Conservation (phyloP, 2,797 vertebrate species). For the Enteromius afrohamiltoni region DNA sequence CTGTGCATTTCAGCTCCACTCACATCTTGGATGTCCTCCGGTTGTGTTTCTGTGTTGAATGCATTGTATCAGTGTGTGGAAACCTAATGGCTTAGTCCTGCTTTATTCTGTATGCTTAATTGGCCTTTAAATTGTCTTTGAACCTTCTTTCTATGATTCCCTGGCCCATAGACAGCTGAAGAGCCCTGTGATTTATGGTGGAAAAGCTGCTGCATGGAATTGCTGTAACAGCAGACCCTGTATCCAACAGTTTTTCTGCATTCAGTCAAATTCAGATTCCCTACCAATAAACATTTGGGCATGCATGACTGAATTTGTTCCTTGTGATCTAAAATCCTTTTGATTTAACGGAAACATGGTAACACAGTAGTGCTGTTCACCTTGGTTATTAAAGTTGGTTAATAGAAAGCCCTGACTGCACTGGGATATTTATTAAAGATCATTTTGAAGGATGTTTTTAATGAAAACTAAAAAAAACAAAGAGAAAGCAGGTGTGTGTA, state of each 20-base stretch:
- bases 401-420: not conserved
- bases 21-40: not conserved
- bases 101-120: not conserved
- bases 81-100: constrained; percentile 34
- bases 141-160: constrained; percentile 20
- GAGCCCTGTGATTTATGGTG: not conserved
- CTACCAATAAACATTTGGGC: not conserved
- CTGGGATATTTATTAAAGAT: not conserved
- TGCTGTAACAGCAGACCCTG: constrained; percentile 39
- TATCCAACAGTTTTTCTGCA: constrained; percentile 41
- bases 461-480: not conserved
- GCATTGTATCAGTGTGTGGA: constrained; percentile 19
- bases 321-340: not conserved
- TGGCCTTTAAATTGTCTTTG: constrained; percentile 6
- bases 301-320: not conserved
- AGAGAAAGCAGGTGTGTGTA: not conserved
- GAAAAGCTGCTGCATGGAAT: constrained; percentile 28
- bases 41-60: not conserved
- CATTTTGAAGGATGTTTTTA: not conserved
- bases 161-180: constrained; percentile 18
- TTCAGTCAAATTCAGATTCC: not conserved
- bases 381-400: not conserved
- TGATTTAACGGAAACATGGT: not conserved
- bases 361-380: not conserved
- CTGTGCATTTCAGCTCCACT: not conserved